These are phyloP conservation scores for Piaya cayana DNA, from an alignment of 2,113 vertebrate species.

Conservation along the genomic window DNA sequence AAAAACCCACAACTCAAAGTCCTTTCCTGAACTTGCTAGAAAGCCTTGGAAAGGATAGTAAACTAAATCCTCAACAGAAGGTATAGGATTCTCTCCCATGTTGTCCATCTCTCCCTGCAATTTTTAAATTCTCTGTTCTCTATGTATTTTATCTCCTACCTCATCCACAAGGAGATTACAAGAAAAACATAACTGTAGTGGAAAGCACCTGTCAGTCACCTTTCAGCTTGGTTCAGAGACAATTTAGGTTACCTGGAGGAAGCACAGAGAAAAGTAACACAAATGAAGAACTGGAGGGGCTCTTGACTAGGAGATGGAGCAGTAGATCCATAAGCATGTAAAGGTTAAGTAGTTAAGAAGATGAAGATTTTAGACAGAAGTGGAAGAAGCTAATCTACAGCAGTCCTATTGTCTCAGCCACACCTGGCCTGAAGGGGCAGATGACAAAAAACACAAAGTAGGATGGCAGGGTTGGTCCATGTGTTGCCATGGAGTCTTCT, in stretches of 20 bases:
- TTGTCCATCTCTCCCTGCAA: background rate
- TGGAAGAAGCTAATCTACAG: background rate
- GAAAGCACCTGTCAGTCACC: background rate
- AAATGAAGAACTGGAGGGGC: background rate
- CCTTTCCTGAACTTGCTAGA: background rate
- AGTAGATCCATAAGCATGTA: background rate
- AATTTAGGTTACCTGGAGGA: background rate
- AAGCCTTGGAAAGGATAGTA: background rate
- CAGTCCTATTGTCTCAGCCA: background rate
- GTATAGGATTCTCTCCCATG: background rate
- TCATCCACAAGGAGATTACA: background rate
- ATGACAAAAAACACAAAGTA: background rate
- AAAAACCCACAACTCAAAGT: background rate
- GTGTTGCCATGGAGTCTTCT: rapidly evolving
- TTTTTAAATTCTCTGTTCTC: background rate
- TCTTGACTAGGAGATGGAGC: background rate
- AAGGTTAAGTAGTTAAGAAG: background rate
- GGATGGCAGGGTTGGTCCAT: too few relatives aligned
- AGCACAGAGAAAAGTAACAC: background rate
- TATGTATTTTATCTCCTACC: background rate
- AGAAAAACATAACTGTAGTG: background rate
- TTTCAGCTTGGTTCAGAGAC: background rate
- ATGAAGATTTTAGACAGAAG: background rate
- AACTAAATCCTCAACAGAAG: background rate
- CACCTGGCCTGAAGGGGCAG: background rate